Conservation (phyloP, 2,113 vertebrate species). For the Budorcas taxicolor region DNA sequence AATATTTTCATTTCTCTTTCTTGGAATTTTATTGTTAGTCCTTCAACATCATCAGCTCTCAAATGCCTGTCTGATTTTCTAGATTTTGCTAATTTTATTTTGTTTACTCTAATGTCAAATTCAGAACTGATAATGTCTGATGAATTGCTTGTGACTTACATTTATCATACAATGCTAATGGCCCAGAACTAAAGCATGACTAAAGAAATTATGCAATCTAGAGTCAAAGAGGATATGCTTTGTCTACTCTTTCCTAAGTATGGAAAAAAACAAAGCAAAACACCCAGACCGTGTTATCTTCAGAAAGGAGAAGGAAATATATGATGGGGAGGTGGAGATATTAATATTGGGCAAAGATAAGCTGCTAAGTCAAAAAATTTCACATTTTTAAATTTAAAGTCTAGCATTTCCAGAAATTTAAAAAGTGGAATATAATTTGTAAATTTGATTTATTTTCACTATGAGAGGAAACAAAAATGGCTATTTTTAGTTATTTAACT, state of each 20-base stretch:
- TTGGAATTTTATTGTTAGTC: background rate
- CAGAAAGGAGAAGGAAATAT: background rate
- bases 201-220: background rate
- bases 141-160: background rate
- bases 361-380: background rate
- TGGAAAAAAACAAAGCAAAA: background rate
- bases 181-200: background rate
- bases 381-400: background rate
- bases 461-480: background rate
- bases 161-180: background rate
- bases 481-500: slow-evolving; percentile 53
- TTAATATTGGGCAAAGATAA: background rate
- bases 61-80: background rate
- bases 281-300: background rate
- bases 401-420: slow-evolving; percentile 32
- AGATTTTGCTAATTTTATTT: background rate
- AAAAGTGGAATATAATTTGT: background rate
- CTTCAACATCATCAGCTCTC: background rate
- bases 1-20: background rate
- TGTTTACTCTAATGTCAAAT: background rate
- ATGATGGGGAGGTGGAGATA: background rate
- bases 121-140: background rate
- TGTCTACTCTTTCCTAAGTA: background rate
- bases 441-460: slow-evolving; percentile 17
- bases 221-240: background rate